phyloP scores from a whole-genome alignment of 1,140 invertebrate species.

The Drosophila grimshawi region DNA sequence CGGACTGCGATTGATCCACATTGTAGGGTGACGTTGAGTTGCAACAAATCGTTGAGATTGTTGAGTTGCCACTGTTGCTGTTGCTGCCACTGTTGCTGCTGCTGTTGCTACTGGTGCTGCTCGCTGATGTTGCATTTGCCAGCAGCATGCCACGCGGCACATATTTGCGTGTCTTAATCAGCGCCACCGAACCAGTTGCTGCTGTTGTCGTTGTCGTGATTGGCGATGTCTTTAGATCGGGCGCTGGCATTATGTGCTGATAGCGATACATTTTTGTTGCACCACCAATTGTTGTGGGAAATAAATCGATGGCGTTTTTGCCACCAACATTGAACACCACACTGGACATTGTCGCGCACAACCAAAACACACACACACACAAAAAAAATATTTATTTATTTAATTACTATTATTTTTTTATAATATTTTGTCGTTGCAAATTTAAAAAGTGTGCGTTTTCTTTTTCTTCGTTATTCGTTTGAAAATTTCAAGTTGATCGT shows the following conservation, averaged over 20 bases:
- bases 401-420: background rate
- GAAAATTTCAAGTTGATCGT: slow-evolving; percentile 66
- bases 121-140: slow-evolving; percentile 54
- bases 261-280: slow-evolving; percentile 71
- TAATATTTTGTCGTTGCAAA: slow-evolving; percentile 5
- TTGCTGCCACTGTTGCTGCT: slow-evolving; percentile 27
- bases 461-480: slow-evolving; percentile 50
- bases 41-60: slow-evolving; percentile 42
- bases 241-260: slow-evolving; percentile 73
- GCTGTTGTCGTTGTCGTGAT: slow-evolving; percentile 50
- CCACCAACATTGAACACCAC: slow-evolving; percentile 53
- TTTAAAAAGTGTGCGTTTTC: slow-evolving; percentile 9
- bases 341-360: slow-evolving; percentile 53
- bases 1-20: slow-evolving; percentile 89
- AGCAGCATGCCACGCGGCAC: slow-evolving; percentile 67
- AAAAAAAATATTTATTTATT: slow-evolving; percentile 6
- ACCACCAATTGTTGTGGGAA: slow-evolving; percentile 64
- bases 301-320: slow-evolving; percentile 54
- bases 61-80: background rate
- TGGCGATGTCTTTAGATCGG: slow-evolving; percentile 20
- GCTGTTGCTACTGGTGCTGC: slow-evolving; percentile 83
- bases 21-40: slow-evolving; percentile 86
- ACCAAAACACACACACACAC: slow-evolving; percentile 29
- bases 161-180: slow-evolving; percentile 77
- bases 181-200: slow-evolving; percentile 29